A percentile compares a stretch with the other conserved stretches of the same genome.
phyloP scores from a whole-genome alignment of 2,797 vertebrate species.

The Poecilia gillii region DNA sequence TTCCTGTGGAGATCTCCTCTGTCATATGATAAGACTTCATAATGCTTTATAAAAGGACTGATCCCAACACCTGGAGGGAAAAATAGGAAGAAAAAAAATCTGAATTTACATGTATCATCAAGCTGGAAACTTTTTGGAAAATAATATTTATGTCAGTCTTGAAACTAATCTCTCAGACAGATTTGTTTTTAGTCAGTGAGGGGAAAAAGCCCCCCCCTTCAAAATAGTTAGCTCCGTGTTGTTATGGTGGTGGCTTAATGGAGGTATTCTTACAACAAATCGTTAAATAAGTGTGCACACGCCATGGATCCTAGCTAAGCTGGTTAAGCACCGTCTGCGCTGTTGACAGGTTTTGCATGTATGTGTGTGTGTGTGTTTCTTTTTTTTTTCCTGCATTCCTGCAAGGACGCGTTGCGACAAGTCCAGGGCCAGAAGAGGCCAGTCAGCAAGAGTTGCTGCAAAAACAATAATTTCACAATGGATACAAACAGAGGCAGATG shows the following conservation, averaged over 20 bases:
- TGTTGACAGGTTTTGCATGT: neutral
- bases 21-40: conserved; percentile 76
- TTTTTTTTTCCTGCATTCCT: conserved; percentile 37
- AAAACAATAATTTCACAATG: conserved; percentile 3
- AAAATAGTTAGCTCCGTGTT: neutral
- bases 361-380: neutral
- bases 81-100: neutral
- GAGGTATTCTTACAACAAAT: conserved; percentile 21
- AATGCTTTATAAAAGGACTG: conserved; percentile 76
- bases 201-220: neutral
- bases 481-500: conserved; percentile 4
- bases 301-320: conserved; percentile 17
- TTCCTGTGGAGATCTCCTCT: conserved; percentile 65
- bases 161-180: conserved; percentile 1
- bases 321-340: neutral
- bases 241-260: neutral
- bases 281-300: neutral
- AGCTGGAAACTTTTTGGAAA: neutral
- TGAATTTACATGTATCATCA: neutral
- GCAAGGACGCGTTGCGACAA: conserved; percentile 45
- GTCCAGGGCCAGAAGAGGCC: conserved; percentile 15
- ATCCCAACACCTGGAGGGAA: conserved; percentile 61
- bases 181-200: neutral
- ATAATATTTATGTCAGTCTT: neutral
- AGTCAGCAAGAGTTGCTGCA: conserved; percentile 8